Conservation (phyloP, 1,140 invertebrate genomes). For the Zaprionus tsacasi region DNA sequence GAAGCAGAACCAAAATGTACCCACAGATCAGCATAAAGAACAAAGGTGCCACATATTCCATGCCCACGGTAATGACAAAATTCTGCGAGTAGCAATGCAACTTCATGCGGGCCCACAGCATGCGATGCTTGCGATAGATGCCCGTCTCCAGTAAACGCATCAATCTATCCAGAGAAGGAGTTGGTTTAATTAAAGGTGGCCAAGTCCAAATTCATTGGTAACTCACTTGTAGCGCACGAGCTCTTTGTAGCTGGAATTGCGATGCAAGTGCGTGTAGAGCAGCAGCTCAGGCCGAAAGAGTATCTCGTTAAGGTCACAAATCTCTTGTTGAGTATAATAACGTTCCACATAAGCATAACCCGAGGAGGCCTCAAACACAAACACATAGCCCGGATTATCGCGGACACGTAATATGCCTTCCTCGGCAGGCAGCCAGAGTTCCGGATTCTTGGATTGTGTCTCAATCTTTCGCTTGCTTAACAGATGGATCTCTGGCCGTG, state of each 20-base stretch:
- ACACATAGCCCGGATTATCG: constrained; percentile 75
- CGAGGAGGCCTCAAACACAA: constrained; percentile 60
- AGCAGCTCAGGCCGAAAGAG: constrained; percentile 63
- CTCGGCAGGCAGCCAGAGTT: constrained; percentile 71
- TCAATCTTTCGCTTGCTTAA: constrained; percentile 69
- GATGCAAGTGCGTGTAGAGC: constrained; percentile 63
- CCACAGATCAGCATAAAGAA: constrained; percentile 70
- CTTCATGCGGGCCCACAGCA: constrained; percentile 62
- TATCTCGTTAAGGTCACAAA: constrained; percentile 79
- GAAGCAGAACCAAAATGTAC: constrained; percentile 60
- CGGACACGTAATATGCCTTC: constrained; percentile 65
- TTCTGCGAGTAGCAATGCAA: constrained; percentile 72
- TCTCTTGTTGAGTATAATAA: constrained; percentile 64
- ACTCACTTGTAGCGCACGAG: constrained; percentile 59
- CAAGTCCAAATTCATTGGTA: not conserved
- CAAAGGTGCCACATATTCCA: constrained; percentile 80
- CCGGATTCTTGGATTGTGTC: constrained; percentile 35
- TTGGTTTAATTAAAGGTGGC: not conserved
- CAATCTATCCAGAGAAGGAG: constrained; percentile 35
- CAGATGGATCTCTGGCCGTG: constrained; percentile 54
- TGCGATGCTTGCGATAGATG: constrained; percentile 66
- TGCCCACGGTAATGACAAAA: constrained; percentile 73
- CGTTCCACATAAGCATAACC: constrained; percentile 69
- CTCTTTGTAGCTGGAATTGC: constrained; percentile 77
- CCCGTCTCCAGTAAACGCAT: constrained; percentile 71